phyloP scores from a whole-genome alignment of 2,113 vertebrate species.

The Amblyornis subalaris region DNA sequence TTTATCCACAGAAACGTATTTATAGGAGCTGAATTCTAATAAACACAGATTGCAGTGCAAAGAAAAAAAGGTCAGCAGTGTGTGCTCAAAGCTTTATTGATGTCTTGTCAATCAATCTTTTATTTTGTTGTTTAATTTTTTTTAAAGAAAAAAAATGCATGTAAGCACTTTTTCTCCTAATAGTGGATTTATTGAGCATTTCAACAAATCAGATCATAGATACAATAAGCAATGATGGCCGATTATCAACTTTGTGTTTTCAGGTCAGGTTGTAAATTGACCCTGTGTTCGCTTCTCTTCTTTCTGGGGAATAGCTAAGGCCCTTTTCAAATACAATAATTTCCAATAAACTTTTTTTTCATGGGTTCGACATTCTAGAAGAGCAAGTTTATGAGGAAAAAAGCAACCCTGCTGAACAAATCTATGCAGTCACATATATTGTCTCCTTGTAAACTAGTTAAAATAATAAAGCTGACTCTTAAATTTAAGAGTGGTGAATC shows the following conservation, averaged over 20 bases:
- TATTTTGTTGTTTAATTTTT: slow-evolving; percentile 76
- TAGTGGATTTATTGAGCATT: slow-evolving; percentile 75
- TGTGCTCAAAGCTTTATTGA: slow-evolving; percentile 74
- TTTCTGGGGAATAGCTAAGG: slow-evolving; percentile 70
- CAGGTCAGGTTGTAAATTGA: slow-evolving; percentile 76
- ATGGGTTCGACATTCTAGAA: neutral
- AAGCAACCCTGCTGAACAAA: slow-evolving; percentile 53
- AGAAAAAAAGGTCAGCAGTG: slow-evolving; percentile 71
- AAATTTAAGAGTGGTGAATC: neutral
- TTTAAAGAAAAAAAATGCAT: slow-evolving; percentile 53
- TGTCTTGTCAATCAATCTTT: slow-evolving; percentile 81
- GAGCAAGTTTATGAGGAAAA: neutral
- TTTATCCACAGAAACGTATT: slow-evolving; percentile 70
- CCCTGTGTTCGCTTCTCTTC: slow-evolving; percentile 39
- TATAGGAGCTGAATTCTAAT: slow-evolving; percentile 78
- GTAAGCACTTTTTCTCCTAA: slow-evolving; percentile 80
- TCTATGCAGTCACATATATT: slow-evolving; percentile 53
- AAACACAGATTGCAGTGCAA: slow-evolving; percentile 74
- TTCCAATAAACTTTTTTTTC: slow-evolving; percentile 61
- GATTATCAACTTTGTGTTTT: slow-evolving; percentile 81
- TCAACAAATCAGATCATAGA: slow-evolving; percentile 68
- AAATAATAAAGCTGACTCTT: slow-evolving; percentile 46
- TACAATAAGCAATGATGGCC: slow-evolving; percentile 68
- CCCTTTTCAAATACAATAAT: slow-evolving; percentile 73
- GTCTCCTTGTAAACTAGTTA: slow-evolving; percentile 58